Conservation (phyloP, 2,797 vertebrate genomes). For the Cyprinodon diabolis region DNA sequence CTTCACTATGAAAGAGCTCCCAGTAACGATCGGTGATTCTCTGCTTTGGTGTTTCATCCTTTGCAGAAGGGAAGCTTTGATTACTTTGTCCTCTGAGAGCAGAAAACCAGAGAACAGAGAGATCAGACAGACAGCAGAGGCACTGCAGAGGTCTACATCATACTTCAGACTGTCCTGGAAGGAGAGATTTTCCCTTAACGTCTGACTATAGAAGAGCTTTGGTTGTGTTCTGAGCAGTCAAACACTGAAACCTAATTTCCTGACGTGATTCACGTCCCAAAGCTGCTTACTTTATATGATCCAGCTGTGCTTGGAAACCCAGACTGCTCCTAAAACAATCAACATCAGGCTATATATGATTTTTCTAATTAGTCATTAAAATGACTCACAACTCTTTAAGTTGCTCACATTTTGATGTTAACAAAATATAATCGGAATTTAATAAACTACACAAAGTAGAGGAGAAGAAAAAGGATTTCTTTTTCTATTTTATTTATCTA, state of each 20-base stretch:
- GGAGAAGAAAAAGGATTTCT: too few species aligned
- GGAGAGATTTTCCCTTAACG: conserved; percentile 6
- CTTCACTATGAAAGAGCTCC: neutral
- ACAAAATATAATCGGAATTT: too few species aligned
- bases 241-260: neutral
- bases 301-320: conserved; percentile 5
- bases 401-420: too few species aligned
- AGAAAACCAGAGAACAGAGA: conserved; percentile 21
- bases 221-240: conserved; percentile 3
- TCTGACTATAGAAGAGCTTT: neutral
- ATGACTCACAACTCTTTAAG: too few species aligned
- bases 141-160: conserved; percentile 14
- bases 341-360: too few species aligned
- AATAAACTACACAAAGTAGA: too few species aligned
- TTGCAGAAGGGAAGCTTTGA: conserved; percentile 29
- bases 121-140: conserved; percentile 18
- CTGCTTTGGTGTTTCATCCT: conserved; percentile 11
- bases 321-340: neutral
- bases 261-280: too few species aligned
- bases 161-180: conserved; percentile 15
- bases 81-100: conserved; percentile 42
- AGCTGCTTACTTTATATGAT: too few species aligned
- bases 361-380: too few species aligned
- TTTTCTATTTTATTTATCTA: too few species aligned
- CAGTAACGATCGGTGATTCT: neutral